Percentiles rank a stretch among this genome's conserved stretches.
phyloP scores from a whole-genome alignment of 2,888 invertebrate species.

The Geophilus truncorum region DNA sequence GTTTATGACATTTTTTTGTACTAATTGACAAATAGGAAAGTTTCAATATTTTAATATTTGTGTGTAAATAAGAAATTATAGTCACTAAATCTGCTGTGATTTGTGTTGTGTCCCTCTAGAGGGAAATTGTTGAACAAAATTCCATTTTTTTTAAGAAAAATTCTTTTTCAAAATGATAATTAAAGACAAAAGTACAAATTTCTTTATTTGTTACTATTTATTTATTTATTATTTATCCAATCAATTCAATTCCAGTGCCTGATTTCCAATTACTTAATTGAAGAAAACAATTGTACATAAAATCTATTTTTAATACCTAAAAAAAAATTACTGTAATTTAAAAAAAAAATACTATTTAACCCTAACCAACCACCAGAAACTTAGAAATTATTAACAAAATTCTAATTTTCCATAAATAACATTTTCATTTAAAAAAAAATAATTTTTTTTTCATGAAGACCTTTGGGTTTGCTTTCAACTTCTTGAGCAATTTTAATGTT shows the following conservation, averaged over 20 bases:
- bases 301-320: constrained; percentile 8
- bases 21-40: neutral
- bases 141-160: neutral
- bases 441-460: neutral
- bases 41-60: neutral
- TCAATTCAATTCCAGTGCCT: neutral
- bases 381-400: neutral
- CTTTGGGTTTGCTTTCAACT: neutral
- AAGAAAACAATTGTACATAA: neutral
- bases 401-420: too few species aligned
- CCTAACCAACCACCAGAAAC: neutral
- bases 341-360: too few species aligned
- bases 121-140: neutral
- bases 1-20: neutral
- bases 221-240: neutral
- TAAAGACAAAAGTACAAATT: neutral
- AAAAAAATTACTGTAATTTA: neutral
- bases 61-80: neutral
- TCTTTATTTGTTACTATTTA: too few species aligned
- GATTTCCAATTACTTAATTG: neutral
- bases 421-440: neutral
- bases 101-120: neutral
- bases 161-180: neutral
- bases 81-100: neutral
- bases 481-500: neutral